Evolutionary conservation across 2,888 invertebrate genomes (phyloP).

Genomic region (Lissonota sp.): DNA sequence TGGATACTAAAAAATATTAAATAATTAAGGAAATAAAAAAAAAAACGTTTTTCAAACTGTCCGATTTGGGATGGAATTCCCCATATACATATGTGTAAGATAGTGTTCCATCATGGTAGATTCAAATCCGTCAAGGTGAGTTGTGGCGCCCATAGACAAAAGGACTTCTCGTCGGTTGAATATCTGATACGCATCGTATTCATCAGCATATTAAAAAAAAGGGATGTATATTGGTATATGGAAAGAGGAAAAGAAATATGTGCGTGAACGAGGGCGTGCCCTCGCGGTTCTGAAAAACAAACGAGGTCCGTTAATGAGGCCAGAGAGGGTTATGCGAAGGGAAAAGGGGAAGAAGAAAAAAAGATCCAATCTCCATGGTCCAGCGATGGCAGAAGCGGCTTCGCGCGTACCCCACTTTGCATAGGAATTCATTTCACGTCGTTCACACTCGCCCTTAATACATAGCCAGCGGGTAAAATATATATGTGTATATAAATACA

Average conservation of each 20-base stretch:
- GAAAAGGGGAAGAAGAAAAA: constrained; percentile 33
- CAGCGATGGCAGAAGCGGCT: constrained; percentile 46
- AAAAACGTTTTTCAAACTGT: too few species aligned
- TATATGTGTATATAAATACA: constrained; percentile 18
- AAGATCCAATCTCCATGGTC: constrained; percentile 47
- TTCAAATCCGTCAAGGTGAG: constrained; percentile 54
- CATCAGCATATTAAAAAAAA: constrained; percentile 18
- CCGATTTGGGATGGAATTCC: too few species aligned
- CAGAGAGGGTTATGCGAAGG: constrained; percentile 60
- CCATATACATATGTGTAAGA: constrained; percentile 21
- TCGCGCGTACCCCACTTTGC: constrained; percentile 70
- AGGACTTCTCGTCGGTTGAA: too few species aligned
- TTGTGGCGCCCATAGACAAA: not conserved
- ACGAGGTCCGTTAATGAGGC: constrained; percentile 78
- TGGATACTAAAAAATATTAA: too few species aligned
- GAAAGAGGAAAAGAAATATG: constrained; percentile 46
- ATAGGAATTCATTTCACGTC: constrained; percentile 79
- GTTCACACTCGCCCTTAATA: constrained; percentile 70
- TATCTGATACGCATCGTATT: too few species aligned
- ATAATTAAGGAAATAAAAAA: too few species aligned
- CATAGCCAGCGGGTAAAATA: constrained; percentile 59
- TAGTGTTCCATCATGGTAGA: constrained; percentile 59
- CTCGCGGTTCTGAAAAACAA: constrained; percentile 76
- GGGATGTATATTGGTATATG: constrained; percentile 1
- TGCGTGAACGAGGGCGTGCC: constrained; percentile 73